Evolutionary conservation across 2,113 vertebrate genomes (phyloP), one percentile per base, ranked within the genome.

Genomic region (Apodemus sylvaticus): DNA sequence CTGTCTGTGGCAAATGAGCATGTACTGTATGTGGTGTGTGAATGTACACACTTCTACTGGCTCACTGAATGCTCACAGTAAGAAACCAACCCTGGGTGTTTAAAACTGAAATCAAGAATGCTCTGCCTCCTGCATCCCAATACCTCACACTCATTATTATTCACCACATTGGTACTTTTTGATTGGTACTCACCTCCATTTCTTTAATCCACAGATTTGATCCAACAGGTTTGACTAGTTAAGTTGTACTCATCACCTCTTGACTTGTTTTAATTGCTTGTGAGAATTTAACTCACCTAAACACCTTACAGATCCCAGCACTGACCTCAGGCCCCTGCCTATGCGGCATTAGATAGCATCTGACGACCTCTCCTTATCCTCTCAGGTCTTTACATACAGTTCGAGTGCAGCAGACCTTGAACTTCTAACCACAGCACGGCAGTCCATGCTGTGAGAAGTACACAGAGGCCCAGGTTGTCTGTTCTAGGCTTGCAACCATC

Each of bases 61-160:
- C 78, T 68, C 7, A 29, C 58, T 14, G 13, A 48, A 12, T 95
- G 64, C n/a, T 92, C 42, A 29, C 88, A 71, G 86, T 96, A 85
- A 74, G 79, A 79, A 68, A 86, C 78, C 39, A 68, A 64, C 48
- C 14, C 2, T 12, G 4, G 94, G 45, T 17, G 31, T 55, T 82
- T 79, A 64, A 93, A 91, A 42, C 34, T 66, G 39, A 77, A 93
- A 95, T n/a, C 68, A 74, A 93, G 62, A 76, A n/a, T 4, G 10
- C 5, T 62, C 53, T 71, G 36, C 22, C 36, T 60, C 34, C 53
- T n/a, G 9, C 4, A 55, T 5, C 5, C 12, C 60, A 9, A 14
- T 39, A 36, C 64, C 90, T 39, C 4, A 58, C 53, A 26, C 20
- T 16, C 6, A 1, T 42, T 53, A 3, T 34, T 64, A 3, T 22